Percentiles rank a stretch among this genome's conserved stretches.
Conservation (phyloP, 2,797 vertebrate species). For the Delichon dasypus region DNA sequence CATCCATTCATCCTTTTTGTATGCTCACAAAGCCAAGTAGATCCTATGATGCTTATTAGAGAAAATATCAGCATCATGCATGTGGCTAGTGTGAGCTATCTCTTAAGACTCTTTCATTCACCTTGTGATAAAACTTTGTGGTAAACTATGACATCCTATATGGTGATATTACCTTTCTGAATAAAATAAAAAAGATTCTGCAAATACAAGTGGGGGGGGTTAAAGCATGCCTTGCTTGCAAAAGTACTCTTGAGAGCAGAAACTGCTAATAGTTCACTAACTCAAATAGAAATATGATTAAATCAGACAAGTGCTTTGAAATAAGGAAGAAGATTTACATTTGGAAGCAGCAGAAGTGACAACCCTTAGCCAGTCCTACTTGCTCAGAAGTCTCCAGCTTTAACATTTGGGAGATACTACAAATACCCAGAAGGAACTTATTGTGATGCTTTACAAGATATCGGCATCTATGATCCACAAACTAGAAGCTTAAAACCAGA, state of each 20-base stretch:
- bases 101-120: too few relatives aligned
- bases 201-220: neutral
- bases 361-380: neutral
- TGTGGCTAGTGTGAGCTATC: too few relatives aligned
- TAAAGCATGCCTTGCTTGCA: neutral
- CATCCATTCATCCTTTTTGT: too few relatives aligned
- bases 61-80: too few relatives aligned
- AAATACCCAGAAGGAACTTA: neutral
- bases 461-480: neutral
- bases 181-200: neutral
- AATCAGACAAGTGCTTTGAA: neutral
- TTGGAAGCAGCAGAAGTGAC: neutral
- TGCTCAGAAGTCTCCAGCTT: neutral
- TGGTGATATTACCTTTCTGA: neutral
- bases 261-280: neutral
- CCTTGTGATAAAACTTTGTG: neutral
- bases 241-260: neutral
- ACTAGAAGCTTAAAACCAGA: neutral
- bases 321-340: neutral
- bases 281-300: neutral
- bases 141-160: neutral
- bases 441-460: neutral
- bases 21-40: too few relatives aligned
- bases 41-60: too few relatives aligned
- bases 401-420: neutral